phyloP scores from a whole-genome alignment of 2,113 vertebrate species.

The Tragelaphus buxtoni region DNA sequence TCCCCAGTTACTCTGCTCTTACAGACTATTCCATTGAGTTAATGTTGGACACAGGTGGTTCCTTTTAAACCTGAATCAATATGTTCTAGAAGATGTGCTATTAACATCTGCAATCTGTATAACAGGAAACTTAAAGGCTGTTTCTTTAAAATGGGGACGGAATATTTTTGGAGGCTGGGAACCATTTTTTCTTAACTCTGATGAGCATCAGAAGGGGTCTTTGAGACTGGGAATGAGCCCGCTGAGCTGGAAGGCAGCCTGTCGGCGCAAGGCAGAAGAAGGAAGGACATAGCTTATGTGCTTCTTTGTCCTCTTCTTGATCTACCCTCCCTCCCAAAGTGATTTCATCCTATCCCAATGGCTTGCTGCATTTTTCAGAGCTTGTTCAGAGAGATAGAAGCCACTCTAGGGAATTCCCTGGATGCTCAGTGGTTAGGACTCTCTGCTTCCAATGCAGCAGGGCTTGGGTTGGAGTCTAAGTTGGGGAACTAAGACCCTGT shows the following conservation, averaged over 20 bases:
- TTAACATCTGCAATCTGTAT: conserved; percentile 33
- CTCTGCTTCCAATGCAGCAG: background rate
- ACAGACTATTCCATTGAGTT: conserved; percentile 21
- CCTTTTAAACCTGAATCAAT: conserved; percentile 59
- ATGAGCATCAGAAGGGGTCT: background rate
- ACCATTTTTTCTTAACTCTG: background rate
- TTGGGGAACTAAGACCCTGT: background rate
- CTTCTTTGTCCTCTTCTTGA: background rate
- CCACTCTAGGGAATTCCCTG: background rate
- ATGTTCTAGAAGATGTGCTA: conserved; percentile 38
- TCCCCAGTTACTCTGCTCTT: background rate
- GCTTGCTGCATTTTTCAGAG: background rate
- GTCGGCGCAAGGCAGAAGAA: background rate
- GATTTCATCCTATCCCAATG: background rate
- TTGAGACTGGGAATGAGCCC: no score
- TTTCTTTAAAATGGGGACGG: background rate
- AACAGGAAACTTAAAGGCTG: background rate
- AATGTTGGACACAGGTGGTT: background rate
- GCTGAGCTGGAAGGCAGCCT: no score
- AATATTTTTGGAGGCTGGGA: background rate
- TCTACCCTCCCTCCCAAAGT: no score
- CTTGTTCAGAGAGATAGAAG: background rate
- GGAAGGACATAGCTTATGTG: background rate
- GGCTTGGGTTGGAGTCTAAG: background rate
- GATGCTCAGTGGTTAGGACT: background rate